phyloP scores from a whole-genome alignment of 2,113 vertebrate genomes.

The Hassar affinis region DNA sequence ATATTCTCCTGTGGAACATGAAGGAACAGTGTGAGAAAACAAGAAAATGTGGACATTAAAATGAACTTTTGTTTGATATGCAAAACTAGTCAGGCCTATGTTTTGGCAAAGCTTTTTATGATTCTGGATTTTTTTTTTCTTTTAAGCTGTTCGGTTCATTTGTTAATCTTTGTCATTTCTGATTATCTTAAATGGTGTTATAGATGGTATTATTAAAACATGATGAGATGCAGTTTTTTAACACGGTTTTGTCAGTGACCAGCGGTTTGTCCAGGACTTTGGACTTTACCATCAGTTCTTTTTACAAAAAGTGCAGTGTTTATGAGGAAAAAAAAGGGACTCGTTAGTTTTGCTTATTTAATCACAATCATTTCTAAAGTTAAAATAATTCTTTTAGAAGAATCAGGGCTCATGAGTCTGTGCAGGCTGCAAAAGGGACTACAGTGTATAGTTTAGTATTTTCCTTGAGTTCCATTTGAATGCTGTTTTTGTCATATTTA shows the following conservation, averaged over 20 bases:
- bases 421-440: conserved; percentile 49
- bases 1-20: conserved; percentile 37
- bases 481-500: conserved; percentile 71
- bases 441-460: conserved; percentile 52
- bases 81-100: conserved; percentile 4
- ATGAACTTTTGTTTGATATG: conserved; percentile 19
- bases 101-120: conserved; percentile 16
- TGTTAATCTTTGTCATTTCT: conserved; percentile 27
- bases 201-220: conserved; percentile 18
- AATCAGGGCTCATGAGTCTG: conserved; percentile 11
- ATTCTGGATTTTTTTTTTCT: conserved; percentile 2
- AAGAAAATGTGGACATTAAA: conserved; percentile 1
- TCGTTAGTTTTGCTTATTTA: conserved; percentile 24
- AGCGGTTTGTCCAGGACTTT: conserved; percentile 6
- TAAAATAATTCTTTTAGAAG: conserved; percentile 16
- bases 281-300: conserved; percentile 12
- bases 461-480: conserved; percentile 40
- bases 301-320: background rate
- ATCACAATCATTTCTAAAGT: conserved; percentile 17
- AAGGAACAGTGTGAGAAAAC: conserved; percentile 27
- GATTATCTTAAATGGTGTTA: conserved; percentile 17
- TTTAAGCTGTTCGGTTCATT: conserved; percentile 11
- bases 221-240: background rate
- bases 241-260: background rate
- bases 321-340: background rate